These are phyloP conservation scores for Melinopterus prodromus DNA, from an alignment of 2,888 invertebrate genomes.

Conservation along the genomic window DNA sequence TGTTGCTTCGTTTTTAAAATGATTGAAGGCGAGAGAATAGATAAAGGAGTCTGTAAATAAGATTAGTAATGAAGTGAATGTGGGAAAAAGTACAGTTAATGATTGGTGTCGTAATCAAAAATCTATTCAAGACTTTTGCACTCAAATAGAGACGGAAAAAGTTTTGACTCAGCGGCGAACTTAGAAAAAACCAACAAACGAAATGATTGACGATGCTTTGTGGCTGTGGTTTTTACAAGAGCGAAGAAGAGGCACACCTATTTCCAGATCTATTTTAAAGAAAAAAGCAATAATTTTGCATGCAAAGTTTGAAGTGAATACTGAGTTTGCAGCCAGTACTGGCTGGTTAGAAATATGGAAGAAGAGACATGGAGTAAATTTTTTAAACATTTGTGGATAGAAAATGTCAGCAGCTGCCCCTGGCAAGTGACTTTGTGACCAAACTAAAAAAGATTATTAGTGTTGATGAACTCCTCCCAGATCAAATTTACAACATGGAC, in stretches of 20 bases:
- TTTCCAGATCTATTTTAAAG: neutral
- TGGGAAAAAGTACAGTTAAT: slow-evolving; percentile 11
- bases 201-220: slow-evolving; percentile 15
- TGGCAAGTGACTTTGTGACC: neutral
- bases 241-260: slow-evolving; percentile 11
- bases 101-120: slow-evolving; percentile 6
- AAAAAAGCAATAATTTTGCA: slow-evolving; percentile 12
- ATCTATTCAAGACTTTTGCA: slow-evolving; percentile 7
- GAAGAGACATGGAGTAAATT: slow-evolving; percentile 23
- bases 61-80: slow-evolving; percentile 15
- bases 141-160: slow-evolving; percentile 8
- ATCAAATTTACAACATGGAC: neutral
- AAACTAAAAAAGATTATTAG: neutral
- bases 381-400: slow-evolving; percentile 15
- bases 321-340: slow-evolving; percentile 5
- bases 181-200: neutral
- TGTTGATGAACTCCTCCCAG: neutral
- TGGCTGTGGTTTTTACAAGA: slow-evolving; percentile 20
- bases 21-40: slow-evolving; percentile 7
- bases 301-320: slow-evolving; percentile 5
- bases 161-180: neutral
- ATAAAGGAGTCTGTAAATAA: slow-evolving; percentile 15
- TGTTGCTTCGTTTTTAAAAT: neutral
- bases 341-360: slow-evolving; percentile 10
- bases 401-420: slow-evolving; percentile 6